Percentiles rank a stretch among this genome's conserved stretches.
These are phyloP conservation scores for Sternotherus odoratus DNA, from an alignment of 2,797 vertebrate genomes.

Conservation along the genomic window DNA sequence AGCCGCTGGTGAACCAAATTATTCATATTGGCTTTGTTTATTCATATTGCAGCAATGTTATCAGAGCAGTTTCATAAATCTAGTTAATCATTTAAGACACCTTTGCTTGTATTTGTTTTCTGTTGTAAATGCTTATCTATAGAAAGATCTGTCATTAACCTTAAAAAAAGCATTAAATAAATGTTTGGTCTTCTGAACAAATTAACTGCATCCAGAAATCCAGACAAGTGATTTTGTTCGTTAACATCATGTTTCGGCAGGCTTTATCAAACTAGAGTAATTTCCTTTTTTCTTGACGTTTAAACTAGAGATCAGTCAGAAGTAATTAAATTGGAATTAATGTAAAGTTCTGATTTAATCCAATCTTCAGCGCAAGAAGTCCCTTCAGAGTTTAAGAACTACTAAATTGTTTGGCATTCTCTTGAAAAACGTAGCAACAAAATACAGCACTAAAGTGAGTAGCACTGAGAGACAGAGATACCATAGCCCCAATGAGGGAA, in stretches of 20 bases:
- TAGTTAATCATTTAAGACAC: slow-evolving; percentile 11
- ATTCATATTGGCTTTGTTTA: slow-evolving; percentile 28
- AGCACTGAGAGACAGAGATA: neutral
- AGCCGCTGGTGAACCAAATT: slow-evolving; percentile 10
- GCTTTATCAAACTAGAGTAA: neutral
- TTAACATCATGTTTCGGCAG: neutral
- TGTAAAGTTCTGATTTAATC: neutral
- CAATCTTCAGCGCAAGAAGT: neutral
- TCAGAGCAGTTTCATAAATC: neutral
- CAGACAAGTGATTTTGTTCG: neutral
- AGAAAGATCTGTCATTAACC: neutral
- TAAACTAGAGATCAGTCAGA: neutral
- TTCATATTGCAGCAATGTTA: slow-evolving; percentile 2
- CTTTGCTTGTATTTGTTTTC: slow-evolving; percentile 12
- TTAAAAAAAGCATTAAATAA: neutral
- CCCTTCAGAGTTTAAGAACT: neutral
- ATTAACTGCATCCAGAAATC: neutral
- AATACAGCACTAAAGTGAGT: neutral
- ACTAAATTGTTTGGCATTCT: neutral
- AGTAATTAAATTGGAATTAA: neutral
- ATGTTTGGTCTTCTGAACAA: neutral
- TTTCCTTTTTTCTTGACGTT: neutral
- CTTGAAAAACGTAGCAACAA: neutral
- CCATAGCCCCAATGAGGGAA: neutral
- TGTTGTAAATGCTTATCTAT: neutral